These are phyloP conservation scores for Tetramorium simillimum DNA, from an alignment of 1,140 invertebrate genomes.

Conservation along the genomic window DNA sequence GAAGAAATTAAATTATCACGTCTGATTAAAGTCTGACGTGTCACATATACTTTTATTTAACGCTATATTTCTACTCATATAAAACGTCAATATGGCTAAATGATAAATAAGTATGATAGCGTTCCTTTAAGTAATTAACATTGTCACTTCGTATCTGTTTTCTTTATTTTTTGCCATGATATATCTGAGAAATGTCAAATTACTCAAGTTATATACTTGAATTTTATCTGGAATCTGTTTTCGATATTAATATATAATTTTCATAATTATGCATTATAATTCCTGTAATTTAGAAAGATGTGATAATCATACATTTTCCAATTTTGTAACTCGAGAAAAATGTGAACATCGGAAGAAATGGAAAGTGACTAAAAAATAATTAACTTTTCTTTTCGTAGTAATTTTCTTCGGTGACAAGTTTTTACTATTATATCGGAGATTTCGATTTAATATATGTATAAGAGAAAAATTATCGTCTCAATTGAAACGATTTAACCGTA, in stretches of 20 bases:
- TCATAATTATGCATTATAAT: neutral
- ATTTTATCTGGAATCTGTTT: neutral
- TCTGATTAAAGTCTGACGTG: neutral
- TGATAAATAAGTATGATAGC: neutral
- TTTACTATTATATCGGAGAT: neutral
- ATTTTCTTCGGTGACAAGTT: neutral
- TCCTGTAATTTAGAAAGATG: neutral
- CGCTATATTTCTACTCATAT: neutral
- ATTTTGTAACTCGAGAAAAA: neutral
- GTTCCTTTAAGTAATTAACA: slow-evolving; percentile 4
- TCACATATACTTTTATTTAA: neutral
- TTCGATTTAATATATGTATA: neutral
- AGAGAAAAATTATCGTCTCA: neutral
- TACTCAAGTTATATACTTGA: neutral
- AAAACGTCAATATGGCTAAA: neutral
- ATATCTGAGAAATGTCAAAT: neutral
- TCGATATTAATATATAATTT: neutral
- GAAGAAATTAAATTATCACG: neutral
- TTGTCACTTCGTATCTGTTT: neutral
- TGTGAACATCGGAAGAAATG: neutral
- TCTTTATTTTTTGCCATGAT: neutral
- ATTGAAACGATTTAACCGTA: neutral
- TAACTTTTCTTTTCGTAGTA: neutral
- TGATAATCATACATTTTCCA: neutral
- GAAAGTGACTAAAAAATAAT: neutral